These are phyloP conservation scores for Halcyon smyrnensis DNA, from an alignment of 2,797 vertebrate species.

Conservation along the genomic window DNA sequence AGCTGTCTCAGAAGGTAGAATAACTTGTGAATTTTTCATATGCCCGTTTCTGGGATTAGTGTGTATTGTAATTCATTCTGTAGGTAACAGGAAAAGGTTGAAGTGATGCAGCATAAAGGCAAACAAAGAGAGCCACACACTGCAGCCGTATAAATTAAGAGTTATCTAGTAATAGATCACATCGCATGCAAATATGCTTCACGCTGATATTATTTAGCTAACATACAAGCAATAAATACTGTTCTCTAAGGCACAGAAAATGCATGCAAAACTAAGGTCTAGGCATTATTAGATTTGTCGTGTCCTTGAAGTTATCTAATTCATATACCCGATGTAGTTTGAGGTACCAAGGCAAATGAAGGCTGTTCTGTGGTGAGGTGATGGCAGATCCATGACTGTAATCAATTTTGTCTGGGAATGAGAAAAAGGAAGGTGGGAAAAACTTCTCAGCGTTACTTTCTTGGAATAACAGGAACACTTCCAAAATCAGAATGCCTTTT, in stretches of 20 bases:
- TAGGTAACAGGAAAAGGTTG: not conserved
- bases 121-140: not conserved
- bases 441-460: not conserved
- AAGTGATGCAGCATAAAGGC: not conserved
- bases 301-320: not conserved
- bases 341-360: not conserved
- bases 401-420: not conserved
- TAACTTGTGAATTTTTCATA: not conserved
- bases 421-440: not conserved
- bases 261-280: not conserved
- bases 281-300: not conserved
- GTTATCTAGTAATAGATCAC: not conserved
- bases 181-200: not conserved
- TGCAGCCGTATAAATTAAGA: not conserved
- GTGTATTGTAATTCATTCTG: not conserved
- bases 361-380: not conserved
- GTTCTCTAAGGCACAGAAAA: constrained; percentile 2
- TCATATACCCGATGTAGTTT: not conserved
- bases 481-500: not conserved
- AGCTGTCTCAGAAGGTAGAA: not conserved
- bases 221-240: not conserved
- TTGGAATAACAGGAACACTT: not conserved
- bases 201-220: not conserved
- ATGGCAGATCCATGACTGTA: not conserved
- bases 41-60: not conserved